Percentiles rank a stretch among this genome's conserved stretches.
Evolutionary conservation across 2,113 vertebrate genomes (phyloP).

Genomic region (Tragelaphus buxtoni): DNA sequence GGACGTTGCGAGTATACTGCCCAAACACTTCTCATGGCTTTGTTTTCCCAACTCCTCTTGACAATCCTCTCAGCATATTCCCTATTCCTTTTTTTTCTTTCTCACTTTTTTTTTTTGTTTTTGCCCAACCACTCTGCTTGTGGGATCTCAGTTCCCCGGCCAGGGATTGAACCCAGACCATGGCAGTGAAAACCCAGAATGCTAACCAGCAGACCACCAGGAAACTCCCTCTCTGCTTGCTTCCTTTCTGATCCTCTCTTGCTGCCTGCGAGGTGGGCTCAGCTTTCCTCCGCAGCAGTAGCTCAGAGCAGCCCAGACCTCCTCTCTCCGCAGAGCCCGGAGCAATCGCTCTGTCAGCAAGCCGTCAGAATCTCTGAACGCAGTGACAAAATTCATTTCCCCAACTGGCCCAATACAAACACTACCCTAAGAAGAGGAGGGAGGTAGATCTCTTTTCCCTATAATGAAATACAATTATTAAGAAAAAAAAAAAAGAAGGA

Average conservation of each 20-base stretch:
- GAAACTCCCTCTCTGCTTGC: neutral
- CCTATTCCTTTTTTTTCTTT: neutral
- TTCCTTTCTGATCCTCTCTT: neutral
- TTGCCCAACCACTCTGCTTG: neutral
- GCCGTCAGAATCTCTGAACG: neutral
- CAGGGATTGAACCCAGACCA: neutral
- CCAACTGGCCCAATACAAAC: neutral
- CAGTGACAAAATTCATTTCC: neutral
- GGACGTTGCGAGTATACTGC: neutral
- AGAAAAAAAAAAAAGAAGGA: accelerated
- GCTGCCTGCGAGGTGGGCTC: neutral
- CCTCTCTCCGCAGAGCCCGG: neutral
- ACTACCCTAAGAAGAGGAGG: neutral
- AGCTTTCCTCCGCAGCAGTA: neutral
- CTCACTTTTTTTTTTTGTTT: neutral
- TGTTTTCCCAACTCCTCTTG: neutral
- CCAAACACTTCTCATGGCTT: neutral
- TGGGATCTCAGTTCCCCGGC: neutral
- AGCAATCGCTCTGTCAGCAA: neutral
- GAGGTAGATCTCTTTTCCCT: neutral
- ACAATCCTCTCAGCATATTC: neutral
- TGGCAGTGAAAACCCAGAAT: neutral
- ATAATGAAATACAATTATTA: neutral
- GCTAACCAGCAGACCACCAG: neutral
- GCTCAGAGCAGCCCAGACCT: neutral